phyloP scores from a whole-genome alignment of 2,113 vertebrate genomes.

The Xiphias gladius region DNA sequence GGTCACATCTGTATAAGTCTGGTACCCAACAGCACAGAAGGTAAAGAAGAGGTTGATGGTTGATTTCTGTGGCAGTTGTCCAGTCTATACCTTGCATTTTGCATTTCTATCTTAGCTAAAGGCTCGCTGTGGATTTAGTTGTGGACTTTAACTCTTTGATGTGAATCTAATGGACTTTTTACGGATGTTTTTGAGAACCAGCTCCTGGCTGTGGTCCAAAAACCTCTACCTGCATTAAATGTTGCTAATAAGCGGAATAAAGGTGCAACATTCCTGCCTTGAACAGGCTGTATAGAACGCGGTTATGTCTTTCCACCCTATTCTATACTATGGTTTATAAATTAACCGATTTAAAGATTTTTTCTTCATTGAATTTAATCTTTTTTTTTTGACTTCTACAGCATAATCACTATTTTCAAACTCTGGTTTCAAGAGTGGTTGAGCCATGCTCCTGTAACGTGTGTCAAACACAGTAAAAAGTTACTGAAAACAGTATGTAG shows the following conservation, averaged over 20 bases:
- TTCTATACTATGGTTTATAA: neutral
- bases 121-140: constrained; percentile 17
- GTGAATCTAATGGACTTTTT: constrained; percentile 1
- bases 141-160: constrained; percentile 10
- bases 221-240: neutral
- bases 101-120: neutral
- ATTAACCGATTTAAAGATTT: too few species aligned
- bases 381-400: neutral
- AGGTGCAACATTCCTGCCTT: too few species aligned
- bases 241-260: too few species aligned
- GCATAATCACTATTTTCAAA: neutral
- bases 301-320: neutral
- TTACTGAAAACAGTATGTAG: neutral
- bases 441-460: neutral
- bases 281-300: too few species aligned
- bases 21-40: neutral
- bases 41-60: neutral
- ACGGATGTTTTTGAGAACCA: neutral
- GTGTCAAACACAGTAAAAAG: neutral
- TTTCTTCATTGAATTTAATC: too few species aligned
- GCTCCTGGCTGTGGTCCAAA: constrained; percentile 4
- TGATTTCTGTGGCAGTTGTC: neutral
- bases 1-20: neutral
- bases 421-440: neutral
- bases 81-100: neutral